phyloP scores from a whole-genome alignment of 2,113 vertebrate species.

The Pteruthius melanotis region DNA sequence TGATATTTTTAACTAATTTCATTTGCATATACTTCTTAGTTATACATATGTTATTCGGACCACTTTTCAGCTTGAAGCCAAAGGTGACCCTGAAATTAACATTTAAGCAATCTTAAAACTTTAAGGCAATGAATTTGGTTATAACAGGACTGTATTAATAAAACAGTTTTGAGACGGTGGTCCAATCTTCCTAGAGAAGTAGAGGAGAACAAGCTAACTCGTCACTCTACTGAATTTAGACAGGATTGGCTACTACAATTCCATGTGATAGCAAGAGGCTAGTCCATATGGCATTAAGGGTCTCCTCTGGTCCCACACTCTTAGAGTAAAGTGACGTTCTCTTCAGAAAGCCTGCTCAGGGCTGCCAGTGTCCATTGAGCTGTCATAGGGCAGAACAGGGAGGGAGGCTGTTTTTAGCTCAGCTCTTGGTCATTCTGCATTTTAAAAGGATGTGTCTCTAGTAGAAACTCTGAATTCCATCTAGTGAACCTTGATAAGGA shows the following conservation, averaged over 20 bases:
- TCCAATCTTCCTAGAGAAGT: not conserved
- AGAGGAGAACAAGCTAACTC: not conserved
- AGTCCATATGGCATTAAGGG: not conserved
- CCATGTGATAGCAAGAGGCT: not conserved
- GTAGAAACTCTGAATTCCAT: not conserved
- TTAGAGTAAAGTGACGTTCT: not conserved
- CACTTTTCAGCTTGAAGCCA: not conserved
- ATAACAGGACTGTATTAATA: not conserved
- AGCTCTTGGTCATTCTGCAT: not conserved
- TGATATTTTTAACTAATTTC: not conserved
- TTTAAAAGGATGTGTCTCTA: not conserved
- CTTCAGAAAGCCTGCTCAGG: not conserved
- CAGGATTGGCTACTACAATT: not conserved
- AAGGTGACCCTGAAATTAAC: not conserved
- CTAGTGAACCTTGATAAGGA: not conserved
- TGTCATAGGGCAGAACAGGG: fast-evolving
- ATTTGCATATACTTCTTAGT: not conserved
- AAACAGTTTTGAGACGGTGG: not conserved
- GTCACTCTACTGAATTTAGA: not conserved
- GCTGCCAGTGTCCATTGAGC: not conserved
- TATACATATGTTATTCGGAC: not conserved
- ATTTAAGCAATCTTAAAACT: not conserved
- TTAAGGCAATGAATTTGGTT: not conserved
- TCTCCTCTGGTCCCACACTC: not conserved
- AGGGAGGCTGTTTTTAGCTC: not conserved